Evolutionary conservation across 35 echinoderm and acorn worm genomes (phyloP), one percentile per base, ranked within the genome.

Genomic region (Strongylocentrotus purpuratus): DNA sequence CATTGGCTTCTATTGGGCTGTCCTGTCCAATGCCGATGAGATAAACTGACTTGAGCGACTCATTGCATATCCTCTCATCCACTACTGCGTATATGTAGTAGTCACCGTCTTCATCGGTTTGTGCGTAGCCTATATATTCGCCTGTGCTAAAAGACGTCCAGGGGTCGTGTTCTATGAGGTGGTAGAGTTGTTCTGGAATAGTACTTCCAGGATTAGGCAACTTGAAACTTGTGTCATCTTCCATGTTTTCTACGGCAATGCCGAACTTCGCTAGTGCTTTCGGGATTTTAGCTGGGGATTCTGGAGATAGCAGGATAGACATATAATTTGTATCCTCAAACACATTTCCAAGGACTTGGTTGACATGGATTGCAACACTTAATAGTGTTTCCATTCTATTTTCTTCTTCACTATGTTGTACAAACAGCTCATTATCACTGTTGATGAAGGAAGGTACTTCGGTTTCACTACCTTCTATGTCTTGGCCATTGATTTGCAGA

Each of bases 151-250:
- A 92, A 22, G 52, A 65, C 33, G 88, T 94, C 93, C 87, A 96
- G 25, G 88, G 48, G 88, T 96, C 94, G 14, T 96, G 93, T 32
- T 96, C 96, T 32, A 96, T 94, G 59, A 96, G 94, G 61, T 95
- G 96, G 22, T 18, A 32, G 55, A 95, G 71, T 31, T 96, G 93
- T 47, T 41, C 41, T 52, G 86, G 96, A 46, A 96, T 58, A 47
- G 87, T 31, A 88, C 85, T 50, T 46, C 96, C 94, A 4, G 61
- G 94, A 59, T 61, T 35, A 28, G 55, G 61, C 25, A 70, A 28
- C 61, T 70, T 70, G 20, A 70, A 70, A 70, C 61, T 70, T 70
- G 61, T 70, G 25, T 70, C 61, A 18, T 70, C 61, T 70, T 70
- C 61, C 20, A 22, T 70, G 15, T 6, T 70, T 28, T 70, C 61